phyloP scores from a whole-genome alignment of 2,797 vertebrate species.

The Catharus ustulatus region DNA sequence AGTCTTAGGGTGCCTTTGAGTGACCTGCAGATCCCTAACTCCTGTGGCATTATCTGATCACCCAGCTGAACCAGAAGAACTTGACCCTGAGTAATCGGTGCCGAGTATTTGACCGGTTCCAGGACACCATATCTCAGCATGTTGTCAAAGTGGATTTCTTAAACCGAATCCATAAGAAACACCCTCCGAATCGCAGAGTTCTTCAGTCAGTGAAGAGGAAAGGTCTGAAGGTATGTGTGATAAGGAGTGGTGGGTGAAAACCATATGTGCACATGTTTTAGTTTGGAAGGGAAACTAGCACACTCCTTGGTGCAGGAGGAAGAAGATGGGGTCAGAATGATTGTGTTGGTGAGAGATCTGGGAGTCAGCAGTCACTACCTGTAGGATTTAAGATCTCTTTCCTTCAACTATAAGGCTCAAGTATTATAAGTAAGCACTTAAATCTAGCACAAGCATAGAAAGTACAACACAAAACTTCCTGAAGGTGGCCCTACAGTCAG shows the following conservation, averaged over 20 bases:
- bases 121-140: constrained; percentile 93
- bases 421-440: neutral
- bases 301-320: neutral
- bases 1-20: constrained; percentile 43
- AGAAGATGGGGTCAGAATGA: neutral
- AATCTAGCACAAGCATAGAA: neutral
- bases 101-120: constrained; percentile 94
- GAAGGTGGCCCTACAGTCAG: neutral
- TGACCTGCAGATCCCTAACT: constrained; percentile 47
- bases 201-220: constrained; percentile 85
- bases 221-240: constrained; percentile 86
- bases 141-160: constrained; percentile 94
- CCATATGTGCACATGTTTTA: neutral
- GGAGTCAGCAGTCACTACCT: neutral
- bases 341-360: neutral
- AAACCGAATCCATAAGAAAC: constrained; percentile 89
- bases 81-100: constrained; percentile 93
- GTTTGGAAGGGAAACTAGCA: neutral
- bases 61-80: constrained; percentile 91
- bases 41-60: constrained; percentile 52
- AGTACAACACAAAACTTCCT: neutral
- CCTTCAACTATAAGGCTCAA: neutral
- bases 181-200: constrained; percentile 85
- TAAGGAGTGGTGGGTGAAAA: neutral
- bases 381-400: neutral